Conservation (phyloP, 2,797 vertebrate species). For the Muscicapa comitata region DNA sequence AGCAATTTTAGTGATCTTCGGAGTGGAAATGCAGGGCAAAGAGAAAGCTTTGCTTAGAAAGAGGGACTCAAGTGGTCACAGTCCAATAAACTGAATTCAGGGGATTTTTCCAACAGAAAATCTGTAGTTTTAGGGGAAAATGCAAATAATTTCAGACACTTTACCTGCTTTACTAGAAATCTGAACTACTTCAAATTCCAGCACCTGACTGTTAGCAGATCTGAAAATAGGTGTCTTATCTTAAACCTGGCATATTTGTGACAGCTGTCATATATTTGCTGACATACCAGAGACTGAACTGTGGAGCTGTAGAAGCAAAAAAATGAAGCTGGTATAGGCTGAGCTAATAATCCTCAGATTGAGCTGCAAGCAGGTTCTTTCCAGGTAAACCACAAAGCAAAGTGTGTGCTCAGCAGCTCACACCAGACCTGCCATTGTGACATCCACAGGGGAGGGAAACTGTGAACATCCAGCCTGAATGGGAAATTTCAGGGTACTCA, state of each 20-base stretch:
- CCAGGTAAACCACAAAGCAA: not conserved
- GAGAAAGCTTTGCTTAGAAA: not conserved
- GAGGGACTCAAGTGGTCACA: not conserved
- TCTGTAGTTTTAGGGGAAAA: not conserved
- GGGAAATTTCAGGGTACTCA: not conserved
- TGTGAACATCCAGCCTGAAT: not conserved
- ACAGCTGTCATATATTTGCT: constrained; percentile 44
- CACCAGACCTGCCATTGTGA: not conserved
- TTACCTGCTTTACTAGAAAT: constrained; percentile 3
- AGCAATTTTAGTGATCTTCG: constrained; percentile 32
- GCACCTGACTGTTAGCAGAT: constrained; percentile 11
- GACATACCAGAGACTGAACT: constrained; percentile 5
- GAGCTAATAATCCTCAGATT: not conserved
- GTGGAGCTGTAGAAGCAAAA: not conserved
- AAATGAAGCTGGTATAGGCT: not conserved
- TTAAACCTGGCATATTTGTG: constrained; percentile 19
- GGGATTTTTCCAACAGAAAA: not conserved
- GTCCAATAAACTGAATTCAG: not conserved
- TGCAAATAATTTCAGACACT: not conserved
- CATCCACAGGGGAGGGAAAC: not conserved
- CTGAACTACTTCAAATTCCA: constrained; percentile 14
- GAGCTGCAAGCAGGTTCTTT: not conserved
- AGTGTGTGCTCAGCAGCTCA: not conserved
- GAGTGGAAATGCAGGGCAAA: constrained; percentile 4
- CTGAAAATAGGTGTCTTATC: constrained; percentile 51